Conservation (phyloP, 2,797 vertebrate species). For the Eidolon dupreanum region DNA sequence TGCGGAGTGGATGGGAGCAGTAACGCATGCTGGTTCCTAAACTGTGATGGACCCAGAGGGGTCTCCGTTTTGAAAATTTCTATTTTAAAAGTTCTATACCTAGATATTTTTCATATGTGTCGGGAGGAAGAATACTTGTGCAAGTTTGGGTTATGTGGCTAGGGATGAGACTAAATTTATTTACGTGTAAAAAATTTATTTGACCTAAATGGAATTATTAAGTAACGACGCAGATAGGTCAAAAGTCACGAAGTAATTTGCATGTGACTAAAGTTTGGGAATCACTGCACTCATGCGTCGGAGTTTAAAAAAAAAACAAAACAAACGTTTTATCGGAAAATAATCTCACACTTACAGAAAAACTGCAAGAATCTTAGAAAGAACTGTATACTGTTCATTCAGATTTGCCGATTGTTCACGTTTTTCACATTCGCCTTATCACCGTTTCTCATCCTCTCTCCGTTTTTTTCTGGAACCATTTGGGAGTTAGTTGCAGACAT, state of each 20-base stretch:
- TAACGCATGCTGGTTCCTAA: rapidly evolving
- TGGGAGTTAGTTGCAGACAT: neutral
- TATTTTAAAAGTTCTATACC: neutral
- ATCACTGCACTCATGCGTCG: rapidly evolving
- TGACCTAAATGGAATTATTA: neutral
- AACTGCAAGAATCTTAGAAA: neutral
- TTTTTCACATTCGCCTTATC: neutral
- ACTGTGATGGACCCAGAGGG: too few species aligned
- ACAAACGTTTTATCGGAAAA: neutral
- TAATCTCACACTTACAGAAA: neutral
- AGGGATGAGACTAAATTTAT: neutral
- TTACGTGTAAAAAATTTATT: neutral
- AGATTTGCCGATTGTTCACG: rapidly evolving
- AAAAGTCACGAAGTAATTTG: neutral
- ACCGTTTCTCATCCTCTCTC: neutral
- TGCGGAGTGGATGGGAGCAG: rapidly evolving
- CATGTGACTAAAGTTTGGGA: neutral
- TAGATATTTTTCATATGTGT: neutral
- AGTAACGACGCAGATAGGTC: neutral
- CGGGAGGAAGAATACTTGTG: neutral
- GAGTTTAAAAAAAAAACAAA: neutral
- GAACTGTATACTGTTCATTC: rapidly evolving
- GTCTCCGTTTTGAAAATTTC: neutral
- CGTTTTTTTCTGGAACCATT: rapidly evolving
- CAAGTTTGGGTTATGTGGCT: neutral